Base-by-base conservation (phyloP, 1,140 invertebrate species). In the Drosophila dunni region DNA sequence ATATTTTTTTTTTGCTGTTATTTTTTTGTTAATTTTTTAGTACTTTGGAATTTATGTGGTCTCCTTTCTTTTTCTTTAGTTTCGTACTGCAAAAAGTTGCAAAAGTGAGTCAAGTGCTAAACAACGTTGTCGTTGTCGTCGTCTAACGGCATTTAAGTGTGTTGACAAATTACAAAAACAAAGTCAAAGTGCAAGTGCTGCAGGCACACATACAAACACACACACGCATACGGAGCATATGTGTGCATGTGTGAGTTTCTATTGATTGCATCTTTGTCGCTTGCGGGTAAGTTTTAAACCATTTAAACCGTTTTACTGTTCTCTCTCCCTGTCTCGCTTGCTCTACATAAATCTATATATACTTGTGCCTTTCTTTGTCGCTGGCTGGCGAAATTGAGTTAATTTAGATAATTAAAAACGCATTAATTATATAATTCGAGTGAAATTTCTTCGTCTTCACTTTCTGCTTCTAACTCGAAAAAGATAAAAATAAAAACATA, bases 381-480 rank as follows among this genome's bases (percentile, higher is more conserved):
- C 44, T 62, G 57, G 15, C 56, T 54, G 65, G 72, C 51, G 66
- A 70, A 72, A 72, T 73, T 58, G 29, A 58, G 42, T 75, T 57
- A 29, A 29, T 57, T 48, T 48, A 51, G 58, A 62, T 81, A 60
- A 88, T 88, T 83, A 89, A 88, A 83, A 89, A 40, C 65, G 36
- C 83, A 88, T 88, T 88, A 86, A 82, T 82, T 89, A 83, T 88
- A 89, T 89, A 77, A 83, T 83, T 89, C 66, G 60, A 84, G 83
- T 88, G 83, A 88, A 89, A 88, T 75, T 88, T 20, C 17, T 71
- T 71, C 34, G 33, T 71, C 46, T 75, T 75, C 79, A 88, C 84
- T 89, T 88, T 88, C 84, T 70, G 69, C 74, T 88, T 88, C 83
- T 84, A 85, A 20, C 17, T 20, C 17, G 17, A 20, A 78, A 69